Evolutionary conservation across 2,888 invertebrate species (phyloP).

Genomic region (Thereva nobilitata): DNA sequence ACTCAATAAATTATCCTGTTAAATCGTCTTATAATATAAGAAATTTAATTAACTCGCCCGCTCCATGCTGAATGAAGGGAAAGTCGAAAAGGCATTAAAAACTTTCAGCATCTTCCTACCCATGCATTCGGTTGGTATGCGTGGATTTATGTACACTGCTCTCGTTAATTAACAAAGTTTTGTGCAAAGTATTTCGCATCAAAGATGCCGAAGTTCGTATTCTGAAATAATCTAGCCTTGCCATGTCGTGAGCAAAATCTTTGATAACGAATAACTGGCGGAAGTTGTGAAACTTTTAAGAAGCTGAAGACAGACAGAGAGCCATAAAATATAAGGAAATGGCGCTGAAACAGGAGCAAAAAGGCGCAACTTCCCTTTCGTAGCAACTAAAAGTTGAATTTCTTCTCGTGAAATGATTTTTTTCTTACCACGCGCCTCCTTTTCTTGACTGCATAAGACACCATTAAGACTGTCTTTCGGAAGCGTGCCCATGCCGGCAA

Average conservation of each 20-base stretch:
- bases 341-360: neutral
- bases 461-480: too few relatives aligned
- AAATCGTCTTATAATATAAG: too few relatives aligned
- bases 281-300: conserved; percentile 14
- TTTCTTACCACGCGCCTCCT: conserved; percentile 18
- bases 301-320: conserved; percentile 8
- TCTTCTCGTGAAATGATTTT: conserved; percentile 3
- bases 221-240: neutral
- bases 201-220: too few relatives aligned
- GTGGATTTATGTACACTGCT: too few relatives aligned
- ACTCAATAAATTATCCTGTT: too few relatives aligned
- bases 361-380: conserved; percentile 9
- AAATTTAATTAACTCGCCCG: too few relatives aligned
- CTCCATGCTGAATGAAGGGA: too few relatives aligned
- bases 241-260: conserved; percentile 10
- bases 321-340: conserved; percentile 8
- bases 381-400: conserved; percentile 25
- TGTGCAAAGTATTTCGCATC: conserved; percentile 16
- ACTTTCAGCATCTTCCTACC: too few relatives aligned
- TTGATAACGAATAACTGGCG: conserved; percentile 24
- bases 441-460: neutral
- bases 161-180: conserved; percentile 12
- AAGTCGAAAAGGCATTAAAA: too few relatives aligned
- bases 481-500: neutral
- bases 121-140: too few relatives aligned